Evolutionary conservation across 2,888 invertebrate genomes (phyloP).

Genomic region (Nephrotoma guestfalica): DNA sequence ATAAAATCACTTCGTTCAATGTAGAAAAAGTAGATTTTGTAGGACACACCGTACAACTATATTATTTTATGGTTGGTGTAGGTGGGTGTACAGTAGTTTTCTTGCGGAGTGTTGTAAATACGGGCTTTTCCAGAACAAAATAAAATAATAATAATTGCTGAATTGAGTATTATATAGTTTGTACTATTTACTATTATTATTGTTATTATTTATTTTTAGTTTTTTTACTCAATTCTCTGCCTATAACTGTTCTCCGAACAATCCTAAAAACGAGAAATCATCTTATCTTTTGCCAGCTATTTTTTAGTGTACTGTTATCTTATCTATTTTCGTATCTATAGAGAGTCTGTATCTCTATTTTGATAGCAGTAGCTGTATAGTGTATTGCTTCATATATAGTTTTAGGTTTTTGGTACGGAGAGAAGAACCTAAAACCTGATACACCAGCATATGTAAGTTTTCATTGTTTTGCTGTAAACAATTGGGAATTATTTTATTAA

Average conservation of each 20-base stretch:
- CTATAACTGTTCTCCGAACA: background rate
- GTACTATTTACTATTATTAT: background rate
- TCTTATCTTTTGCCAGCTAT: background rate
- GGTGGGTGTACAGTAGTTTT: background rate
- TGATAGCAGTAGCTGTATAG: background rate
- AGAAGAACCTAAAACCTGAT: background rate
- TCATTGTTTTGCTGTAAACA: background rate
- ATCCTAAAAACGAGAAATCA: background rate
- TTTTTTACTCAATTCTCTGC: background rate
- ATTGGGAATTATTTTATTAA: background rate
- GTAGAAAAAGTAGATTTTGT: background rate
- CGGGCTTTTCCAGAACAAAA: background rate
- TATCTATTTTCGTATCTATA: background rate
- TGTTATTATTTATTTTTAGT: background rate
- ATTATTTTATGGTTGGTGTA: background rate
- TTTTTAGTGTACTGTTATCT: background rate
- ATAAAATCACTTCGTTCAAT: background rate
- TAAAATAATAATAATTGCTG: background rate
- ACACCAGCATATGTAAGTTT: background rate
- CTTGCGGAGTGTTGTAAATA: background rate
- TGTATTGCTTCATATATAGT: background rate
- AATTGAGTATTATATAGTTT: background rate
- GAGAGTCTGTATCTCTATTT: background rate
- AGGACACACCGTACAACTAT: background rate
- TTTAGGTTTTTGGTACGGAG: background rate